Evolutionary conservation across 2,797 vertebrate species (phyloP), one percentile per base, ranked within the genome.

Genomic region (Coendou prehensilis): DNA sequence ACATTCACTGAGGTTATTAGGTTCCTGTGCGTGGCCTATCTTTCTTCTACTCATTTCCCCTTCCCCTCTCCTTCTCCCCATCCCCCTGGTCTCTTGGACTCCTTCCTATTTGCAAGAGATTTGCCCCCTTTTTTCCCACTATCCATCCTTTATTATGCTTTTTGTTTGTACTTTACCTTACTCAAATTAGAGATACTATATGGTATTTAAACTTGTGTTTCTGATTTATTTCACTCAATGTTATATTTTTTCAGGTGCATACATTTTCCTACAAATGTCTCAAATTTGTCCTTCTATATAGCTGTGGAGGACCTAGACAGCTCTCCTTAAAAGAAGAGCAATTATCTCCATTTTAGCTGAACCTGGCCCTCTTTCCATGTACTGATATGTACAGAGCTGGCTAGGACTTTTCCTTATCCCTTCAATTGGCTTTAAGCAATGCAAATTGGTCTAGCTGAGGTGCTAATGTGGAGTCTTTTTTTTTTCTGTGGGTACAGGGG

Each of bases 51-150:
- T 71, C 41, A 41, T 9, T 41, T 71, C 71, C 22, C 23, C 41
- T 14, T 11, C 10, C 23, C 5, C 23, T 6, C 0, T 6, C 6
- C 13, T 2, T 28, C 11, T 8, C 13, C 23, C 45, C 10, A 5
- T 14, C 5, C 26, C 73, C 45, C 45, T 37, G 22, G 45, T 11
- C 26, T 75, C 73, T 23, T 47, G 45, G 26, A 28, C 45, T 3
- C 45, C 45, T 75, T 75, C 73, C 41, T 75, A 15, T 47, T 41
- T 47, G 45, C 13, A 50, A 28, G 23, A 47, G 11, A 15, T 47
- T 45, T 75, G 45, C 28, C 73, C 73, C 73, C 73, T 47, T 28
- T 5, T 47, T 75, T 6, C 23, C 23, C 13, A 28, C 45, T 50
- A 14, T 45, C 73, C 23, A 28, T 47, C 11, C 23, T 50, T 75